Conservation (phyloP, 2,888 invertebrate genomes). For the Yponomeuta malinellus region DNA sequence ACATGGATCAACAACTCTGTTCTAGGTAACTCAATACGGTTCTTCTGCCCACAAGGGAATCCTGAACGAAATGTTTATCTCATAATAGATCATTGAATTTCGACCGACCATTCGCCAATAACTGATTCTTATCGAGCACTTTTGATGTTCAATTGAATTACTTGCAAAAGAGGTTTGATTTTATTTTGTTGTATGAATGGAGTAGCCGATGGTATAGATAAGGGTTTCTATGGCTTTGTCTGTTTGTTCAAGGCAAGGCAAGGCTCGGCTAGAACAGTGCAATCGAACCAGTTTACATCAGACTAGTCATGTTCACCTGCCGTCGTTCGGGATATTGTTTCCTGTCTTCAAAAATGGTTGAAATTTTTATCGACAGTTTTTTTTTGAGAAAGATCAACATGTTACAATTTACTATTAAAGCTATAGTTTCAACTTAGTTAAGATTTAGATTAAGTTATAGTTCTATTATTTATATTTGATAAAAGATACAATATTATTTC, state of each 20-base stretch:
- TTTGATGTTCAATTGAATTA: background rate
- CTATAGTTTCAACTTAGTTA: too few relatives aligned
- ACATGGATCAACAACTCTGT: too few relatives aligned
- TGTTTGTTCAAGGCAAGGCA: background rate
- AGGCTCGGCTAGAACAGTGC: background rate
- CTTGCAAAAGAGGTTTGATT: background rate
- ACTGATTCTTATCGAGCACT: background rate
- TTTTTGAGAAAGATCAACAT: too few relatives aligned
- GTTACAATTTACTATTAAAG: too few relatives aligned
- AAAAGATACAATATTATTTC: constrained; percentile 27
- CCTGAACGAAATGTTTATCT: too few relatives aligned
- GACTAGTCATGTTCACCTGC: background rate
- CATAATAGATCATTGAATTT: background rate
- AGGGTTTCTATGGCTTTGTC: background rate
- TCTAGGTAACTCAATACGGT: too few relatives aligned
- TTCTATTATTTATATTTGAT: background rate
- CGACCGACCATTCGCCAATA: background rate
- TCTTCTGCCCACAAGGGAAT: too few relatives aligned
- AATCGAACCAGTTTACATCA: background rate
- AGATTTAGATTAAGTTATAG: too few relatives aligned
- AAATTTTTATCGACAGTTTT: too few relatives aligned
- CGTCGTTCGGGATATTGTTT: background rate
- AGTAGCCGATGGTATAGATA: background rate
- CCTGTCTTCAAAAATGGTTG: too few relatives aligned
- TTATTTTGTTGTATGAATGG: background rate